A percentile compares a stretch with the other conserved stretches of the same genome.
Evolutionary conservation across 2,888 invertebrate species (phyloP).

Genomic region (Lochmaea capreae): DNA sequence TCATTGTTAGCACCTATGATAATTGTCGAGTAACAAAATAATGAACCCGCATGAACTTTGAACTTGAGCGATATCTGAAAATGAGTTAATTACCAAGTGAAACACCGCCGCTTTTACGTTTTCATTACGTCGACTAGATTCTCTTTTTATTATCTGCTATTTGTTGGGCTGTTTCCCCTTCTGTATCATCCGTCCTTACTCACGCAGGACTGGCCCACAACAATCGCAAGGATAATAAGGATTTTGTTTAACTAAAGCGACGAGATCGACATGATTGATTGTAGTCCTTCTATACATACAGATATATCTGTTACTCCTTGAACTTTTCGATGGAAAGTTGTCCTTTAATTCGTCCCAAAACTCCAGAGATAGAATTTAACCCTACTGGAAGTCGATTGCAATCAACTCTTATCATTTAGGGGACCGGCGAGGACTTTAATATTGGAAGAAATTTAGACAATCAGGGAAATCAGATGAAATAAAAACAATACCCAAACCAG

Average conservation of each 20-base stretch:
- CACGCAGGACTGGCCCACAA: constrained; percentile 7
- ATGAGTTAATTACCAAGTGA: constrained; percentile 65
- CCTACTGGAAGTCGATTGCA: too few relatives aligned
- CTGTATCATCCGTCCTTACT: constrained; percentile 39
- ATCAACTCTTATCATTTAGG: too few relatives aligned
- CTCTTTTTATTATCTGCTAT: constrained; percentile 57
- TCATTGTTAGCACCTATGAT: constrained; percentile 36
- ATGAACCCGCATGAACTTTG: constrained; percentile 67
- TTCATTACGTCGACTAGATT: constrained; percentile 57
- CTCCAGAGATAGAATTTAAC: too few relatives aligned
- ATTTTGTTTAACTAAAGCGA: not conserved
- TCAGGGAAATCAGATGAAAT: too few relatives aligned
- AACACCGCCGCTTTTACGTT: constrained; percentile 59
- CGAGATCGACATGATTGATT: constrained; percentile 3
- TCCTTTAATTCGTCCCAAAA: too few relatives aligned
- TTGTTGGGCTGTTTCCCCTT: constrained; percentile 51
- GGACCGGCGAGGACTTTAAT: too few relatives aligned
- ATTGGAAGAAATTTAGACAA: too few relatives aligned
- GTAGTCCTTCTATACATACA: not conserved
- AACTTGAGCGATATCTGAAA: constrained; percentile 64
- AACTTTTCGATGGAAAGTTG: not conserved
- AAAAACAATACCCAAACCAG: too few relatives aligned
- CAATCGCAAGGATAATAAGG: not conserved
- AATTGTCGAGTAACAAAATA: constrained; percentile 54
- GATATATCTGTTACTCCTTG: not conserved